These are phyloP conservation scores for Apodemus sylvaticus DNA, from an alignment of 2,113 vertebrate genomes.

Conservation along the genomic window DNA sequence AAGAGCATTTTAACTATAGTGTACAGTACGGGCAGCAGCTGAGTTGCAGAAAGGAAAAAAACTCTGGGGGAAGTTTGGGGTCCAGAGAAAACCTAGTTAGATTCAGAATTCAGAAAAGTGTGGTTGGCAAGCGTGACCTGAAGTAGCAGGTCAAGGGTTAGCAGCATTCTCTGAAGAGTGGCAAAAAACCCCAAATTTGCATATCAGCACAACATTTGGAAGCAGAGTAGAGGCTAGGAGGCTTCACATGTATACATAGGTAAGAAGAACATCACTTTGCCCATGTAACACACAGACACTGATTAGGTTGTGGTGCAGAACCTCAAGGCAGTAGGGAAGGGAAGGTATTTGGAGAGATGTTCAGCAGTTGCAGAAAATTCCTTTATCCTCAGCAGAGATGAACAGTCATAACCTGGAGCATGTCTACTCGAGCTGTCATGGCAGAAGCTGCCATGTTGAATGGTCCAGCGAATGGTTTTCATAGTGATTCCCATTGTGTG, in stretches of 20 bases:
- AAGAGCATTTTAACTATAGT: neutral
- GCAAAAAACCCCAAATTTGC: neutral
- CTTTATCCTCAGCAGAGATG: neutral
- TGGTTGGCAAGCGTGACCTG: neutral
- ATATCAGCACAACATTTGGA: neutral
- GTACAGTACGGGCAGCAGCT: neutral
- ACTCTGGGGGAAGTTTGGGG: neutral
- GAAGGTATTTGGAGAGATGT: neutral
- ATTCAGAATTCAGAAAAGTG: neutral
- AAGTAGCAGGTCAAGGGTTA: neutral
- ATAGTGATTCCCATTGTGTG: neutral
- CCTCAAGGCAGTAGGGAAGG: neutral
- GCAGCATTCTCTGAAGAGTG: neutral
- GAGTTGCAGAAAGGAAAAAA: neutral
- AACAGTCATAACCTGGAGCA: neutral
- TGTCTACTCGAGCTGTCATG: neutral
- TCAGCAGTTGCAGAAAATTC: neutral
- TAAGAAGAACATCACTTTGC: neutral
- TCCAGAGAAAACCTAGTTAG: neutral
- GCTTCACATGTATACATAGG: rapidly evolving
- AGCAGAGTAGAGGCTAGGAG: neutral
- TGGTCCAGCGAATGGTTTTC: neutral
- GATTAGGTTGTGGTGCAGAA: neutral
- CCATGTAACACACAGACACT: neutral
- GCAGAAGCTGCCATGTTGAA: neutral